Base-by-base conservation (phyloP, 35 echinoderm and acorn worm species). In the Nesometra sesokonis region DNA sequence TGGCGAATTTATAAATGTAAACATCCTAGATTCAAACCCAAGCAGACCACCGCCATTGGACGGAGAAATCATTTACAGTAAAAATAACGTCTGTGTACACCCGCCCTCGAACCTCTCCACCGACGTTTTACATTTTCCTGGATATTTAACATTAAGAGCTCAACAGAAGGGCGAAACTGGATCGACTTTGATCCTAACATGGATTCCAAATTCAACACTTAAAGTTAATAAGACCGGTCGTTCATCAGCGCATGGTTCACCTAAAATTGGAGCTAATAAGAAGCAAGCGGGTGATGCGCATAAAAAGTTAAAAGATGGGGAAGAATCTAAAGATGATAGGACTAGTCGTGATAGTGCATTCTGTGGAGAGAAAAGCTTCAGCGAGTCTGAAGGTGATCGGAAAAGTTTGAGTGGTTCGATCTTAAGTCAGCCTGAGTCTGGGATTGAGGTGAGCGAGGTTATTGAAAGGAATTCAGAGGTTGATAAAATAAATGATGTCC, bases 61-160 rank as follows among this genome's bases (percentile, higher is more conserved):
- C 46, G 96, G 96, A 17, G 96, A 99, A 84, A 99, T 99, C 31
- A 99, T 99, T 35, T 99, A 94, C 87, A 94, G 96, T 52, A 99
- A 99, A 85, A 99, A 99, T 82, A 99, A 99, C 82, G 96, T 99
- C 29, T 99, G 96, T 67, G 96, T 99, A 0, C 96, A 99, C 78
- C 96, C 96, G 23, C 96, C 96, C 39, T 88, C 96, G 32, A 86
- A 89, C 37, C 88, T 99, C 8, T 84, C 92, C 0, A 94, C 76
- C 17, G 80, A 86, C 5, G 86, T 85, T n/a, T 87, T 90, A 43
- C 92, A 92, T 84, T 88, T 92, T 46, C 96, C 96, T 15, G 96
- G 96, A 13, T 99, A 97, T 86, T 85, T 99, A 37, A 99, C 96
- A 9, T 91, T 99, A 30, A 83, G 93, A 21, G 90, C 96, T 39